Base-by-base conservation (phyloP, 2,888 invertebrate species). In the Eristalinus sepulchralis region DNA sequence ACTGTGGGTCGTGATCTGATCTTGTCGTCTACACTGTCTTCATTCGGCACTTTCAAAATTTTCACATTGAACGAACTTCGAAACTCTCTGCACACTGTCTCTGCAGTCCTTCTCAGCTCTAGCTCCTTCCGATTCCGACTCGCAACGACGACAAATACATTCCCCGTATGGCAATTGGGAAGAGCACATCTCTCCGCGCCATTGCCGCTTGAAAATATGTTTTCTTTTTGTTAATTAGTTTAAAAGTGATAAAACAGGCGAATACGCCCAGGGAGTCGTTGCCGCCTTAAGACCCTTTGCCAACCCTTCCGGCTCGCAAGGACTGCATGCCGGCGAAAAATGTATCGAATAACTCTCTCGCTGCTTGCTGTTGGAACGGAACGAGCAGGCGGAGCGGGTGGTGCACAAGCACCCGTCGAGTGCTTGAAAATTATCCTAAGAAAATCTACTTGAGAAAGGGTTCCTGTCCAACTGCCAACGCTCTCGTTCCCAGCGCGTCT, bases 141-240 rank as follows among this genome's bases (percentile, higher is more conserved):
- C 39, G 10, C 20, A 22, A 34, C 9, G 9, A 24, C 36, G 64
- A 73, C 68, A 75, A 62, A 81, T 75, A 68, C 73, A 73, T 73
- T 81, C 20, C 63, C 75, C 67, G 11, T 62, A 59, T 73, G 39
- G 34, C 73, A 68, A 62, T 71, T 64, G 53, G n/a, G n/a, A 11
- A 64, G 66, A 20, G 72, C 53, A 47, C 66, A 66, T 67, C 60
- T 24, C 47, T 67, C 66, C 34, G 24, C 66, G 36, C 64, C 62
- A 11, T 70, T 75, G 60, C 62, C 13, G 66, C 22, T 68, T 57
- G 55, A 70, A 75, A 81, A 63, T 70, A 80, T 80, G 79, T 73
- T 70, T 81, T 70, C 75, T 63, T 70, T 81, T 70, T 70, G 75
- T 81, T 81, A 81, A 81, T 81, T 81, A 75, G 75, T 81, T 75